Conservation (phyloP, 2,888 invertebrate species). For the Campopleginae sp. region DNA sequence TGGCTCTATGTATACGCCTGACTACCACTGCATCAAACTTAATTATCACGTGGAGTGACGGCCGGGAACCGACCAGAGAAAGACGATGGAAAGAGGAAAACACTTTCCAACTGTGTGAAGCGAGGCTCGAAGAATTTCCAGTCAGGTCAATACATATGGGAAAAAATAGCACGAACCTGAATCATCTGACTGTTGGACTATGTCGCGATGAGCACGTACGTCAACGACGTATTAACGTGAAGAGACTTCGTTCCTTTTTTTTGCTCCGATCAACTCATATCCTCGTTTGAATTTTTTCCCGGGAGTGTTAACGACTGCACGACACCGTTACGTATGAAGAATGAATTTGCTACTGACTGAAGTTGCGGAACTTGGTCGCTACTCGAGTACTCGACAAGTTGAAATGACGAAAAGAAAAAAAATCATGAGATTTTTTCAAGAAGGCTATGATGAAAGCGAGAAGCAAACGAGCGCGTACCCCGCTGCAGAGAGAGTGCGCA, state of each 20-base stretch:
- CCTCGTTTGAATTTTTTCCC: not conserved
- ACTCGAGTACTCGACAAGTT: slow-evolving; percentile 44
- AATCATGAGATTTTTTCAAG: slow-evolving; percentile 41
- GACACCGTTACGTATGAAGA: slow-evolving; percentile 1
- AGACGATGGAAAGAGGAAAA: slow-evolving; percentile 46
- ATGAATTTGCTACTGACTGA: slow-evolving; percentile 41
- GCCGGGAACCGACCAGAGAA: slow-evolving; percentile 48
- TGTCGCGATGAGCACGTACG: too few species aligned
- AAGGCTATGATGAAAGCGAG: slow-evolving; percentile 45
- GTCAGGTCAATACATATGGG: slow-evolving; percentile 1
- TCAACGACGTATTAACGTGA: not conserved
- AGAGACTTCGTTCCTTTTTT: not conserved
- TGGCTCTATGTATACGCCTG: slow-evolving; percentile 35
- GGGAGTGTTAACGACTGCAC: not conserved
- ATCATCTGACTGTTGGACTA: not conserved
- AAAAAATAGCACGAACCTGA: not conserved
- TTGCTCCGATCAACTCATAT: not conserved
- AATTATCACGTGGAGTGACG: slow-evolving; percentile 73
- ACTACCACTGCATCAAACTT: slow-evolving; percentile 71
- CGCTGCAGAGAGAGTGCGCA: not conserved
- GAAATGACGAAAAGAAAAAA: slow-evolving; percentile 57
- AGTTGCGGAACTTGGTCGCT: slow-evolving; percentile 26
- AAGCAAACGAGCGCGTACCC: slow-evolving; percentile 48
- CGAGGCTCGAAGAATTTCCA: slow-evolving; percentile 31
- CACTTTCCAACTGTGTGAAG: slow-evolving; percentile 2